Base-by-base conservation (phyloP, 2,113 vertebrate genomes). In the Podarcis muralis region DNA sequence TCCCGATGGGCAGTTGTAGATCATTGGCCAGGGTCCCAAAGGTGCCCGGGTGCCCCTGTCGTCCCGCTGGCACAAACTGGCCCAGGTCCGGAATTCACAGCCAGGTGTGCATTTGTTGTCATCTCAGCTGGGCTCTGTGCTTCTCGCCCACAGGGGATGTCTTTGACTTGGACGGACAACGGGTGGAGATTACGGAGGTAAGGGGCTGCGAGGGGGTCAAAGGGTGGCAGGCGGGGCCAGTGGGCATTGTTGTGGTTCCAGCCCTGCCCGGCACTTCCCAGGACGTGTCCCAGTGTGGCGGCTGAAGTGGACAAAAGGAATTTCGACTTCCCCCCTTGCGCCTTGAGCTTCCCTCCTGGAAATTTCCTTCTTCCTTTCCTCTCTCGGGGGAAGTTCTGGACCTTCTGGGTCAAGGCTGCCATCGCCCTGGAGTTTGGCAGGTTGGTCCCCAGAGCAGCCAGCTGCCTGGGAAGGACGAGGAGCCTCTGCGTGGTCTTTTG, bases 121-220 rank as follows among this genome's bases (percentile, higher is more conserved):
- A 6, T 35, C 84, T 79, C 89, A 88, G 88, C 69, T 2, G 76
- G 1, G 1, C 2, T 80, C 84, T 90, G 43, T 83, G 37, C 92
- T 92, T 94, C 72, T 93, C 84, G 62, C 66, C 92, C 92, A 84
- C 88, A 99, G 99, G 99, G 37, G 95, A 97, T 35, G 89, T 97
- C 85, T 95, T 93, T 77, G 97, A 98, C 83, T 90, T 94, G 43
- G 74, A 96, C n/a, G 98, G 97, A 82, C 92, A 96, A 66, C 96
- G 94, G 35, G 84, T 97, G 11, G 97, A 98, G 92, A 93, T 97
- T 86, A 97, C 96, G 18, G 97, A 98, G 97, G 99, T 99, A 89
- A 96, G 97, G 93, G 87, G 5, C 48, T 53, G 48, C 11, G 48
- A 53, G 48, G 48, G 48, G 48, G 48, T 2, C 48, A 53, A 12